A percentile compares a stretch with the other conserved stretches of the same genome.
phyloP scores from a whole-genome alignment of 2,888 invertebrate genomes.

The Tinea pellionella region DNA sequence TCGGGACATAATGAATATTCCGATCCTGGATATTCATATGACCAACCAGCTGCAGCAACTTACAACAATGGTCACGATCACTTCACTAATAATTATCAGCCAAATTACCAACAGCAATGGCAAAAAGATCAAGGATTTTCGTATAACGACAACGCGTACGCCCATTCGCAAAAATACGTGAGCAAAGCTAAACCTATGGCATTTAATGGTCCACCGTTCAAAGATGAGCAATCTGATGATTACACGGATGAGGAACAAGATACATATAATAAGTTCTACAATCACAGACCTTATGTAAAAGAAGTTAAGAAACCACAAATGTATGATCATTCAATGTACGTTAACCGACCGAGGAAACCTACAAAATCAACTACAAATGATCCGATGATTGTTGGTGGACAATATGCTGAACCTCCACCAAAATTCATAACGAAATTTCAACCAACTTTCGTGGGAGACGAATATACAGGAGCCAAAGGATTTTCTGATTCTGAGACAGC shows the following conservation, averaged over 20 bases:
- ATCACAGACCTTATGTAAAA: constrained; percentile 5
- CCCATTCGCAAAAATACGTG: constrained; percentile 28
- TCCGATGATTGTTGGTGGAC: constrained; percentile 43
- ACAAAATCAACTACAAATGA: neutral
- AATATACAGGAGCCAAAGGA: constrained; percentile 27
- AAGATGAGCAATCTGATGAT: constrained; percentile 7
- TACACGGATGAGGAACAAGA: neutral
- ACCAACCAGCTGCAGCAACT: constrained; percentile 17
- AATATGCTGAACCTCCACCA: constrained; percentile 56
- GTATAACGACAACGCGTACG: constrained; percentile 26
- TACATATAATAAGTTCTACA: neutral
- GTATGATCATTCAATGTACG: neutral
- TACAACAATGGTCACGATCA: neutral
- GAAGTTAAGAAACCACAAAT: neutral
- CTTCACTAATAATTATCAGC: neutral
- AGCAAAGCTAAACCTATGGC: neutral
- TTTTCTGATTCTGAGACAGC: constrained; percentile 29
- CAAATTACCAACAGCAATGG: constrained; percentile 19
- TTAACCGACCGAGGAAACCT: neutral
- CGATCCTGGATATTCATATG: constrained; percentile 18
- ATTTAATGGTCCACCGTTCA: neutral
- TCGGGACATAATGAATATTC: constrained; percentile 15
- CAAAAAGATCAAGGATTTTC: constrained; percentile 23
- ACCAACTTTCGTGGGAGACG: constrained; percentile 28
- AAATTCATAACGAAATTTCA: constrained; percentile 34